Conservation (phyloP, 2,113 vertebrate species). For the Zosterops japonicus region DNA sequence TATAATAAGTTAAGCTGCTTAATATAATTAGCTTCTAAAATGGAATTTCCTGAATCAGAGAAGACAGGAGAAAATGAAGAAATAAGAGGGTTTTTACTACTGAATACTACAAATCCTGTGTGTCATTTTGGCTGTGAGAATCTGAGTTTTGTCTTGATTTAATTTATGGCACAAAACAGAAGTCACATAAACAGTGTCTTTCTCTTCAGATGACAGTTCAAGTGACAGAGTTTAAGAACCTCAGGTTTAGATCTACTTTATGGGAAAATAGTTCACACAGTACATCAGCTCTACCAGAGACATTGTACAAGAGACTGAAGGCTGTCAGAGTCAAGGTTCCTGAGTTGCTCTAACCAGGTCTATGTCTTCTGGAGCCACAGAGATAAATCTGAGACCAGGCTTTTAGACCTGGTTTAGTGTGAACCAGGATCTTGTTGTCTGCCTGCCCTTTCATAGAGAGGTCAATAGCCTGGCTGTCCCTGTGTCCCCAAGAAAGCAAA, state of each 20-base stretch:
- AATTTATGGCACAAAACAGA: neutral
- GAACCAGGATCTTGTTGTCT: neutral
- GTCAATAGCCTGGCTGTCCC: neutral
- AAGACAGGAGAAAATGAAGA: neutral
- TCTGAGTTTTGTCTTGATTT: neutral
- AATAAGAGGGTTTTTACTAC: neutral
- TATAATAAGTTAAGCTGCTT: conserved; percentile 1
- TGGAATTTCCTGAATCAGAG: neutral
- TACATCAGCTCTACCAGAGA: neutral
- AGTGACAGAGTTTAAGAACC: neutral
- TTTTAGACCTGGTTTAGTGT: neutral
- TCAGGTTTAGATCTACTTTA: neutral
- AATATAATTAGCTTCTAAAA: conserved; percentile 26
- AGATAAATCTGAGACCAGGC: neutral
- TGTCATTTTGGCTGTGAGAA: neutral
- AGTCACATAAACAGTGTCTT: neutral
- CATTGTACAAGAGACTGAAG: neutral
- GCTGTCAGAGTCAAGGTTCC: neutral
- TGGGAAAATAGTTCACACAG: neutral
- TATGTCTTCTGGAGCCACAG: neutral
- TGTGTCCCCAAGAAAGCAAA: neutral
- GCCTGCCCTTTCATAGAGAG: neutral
- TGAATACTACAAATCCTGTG: neutral
- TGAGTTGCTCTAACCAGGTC: neutral
- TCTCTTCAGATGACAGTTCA: neutral